phyloP scores from a whole-genome alignment of 2,113 vertebrate species.

The Osmerus eperlanus region DNA sequence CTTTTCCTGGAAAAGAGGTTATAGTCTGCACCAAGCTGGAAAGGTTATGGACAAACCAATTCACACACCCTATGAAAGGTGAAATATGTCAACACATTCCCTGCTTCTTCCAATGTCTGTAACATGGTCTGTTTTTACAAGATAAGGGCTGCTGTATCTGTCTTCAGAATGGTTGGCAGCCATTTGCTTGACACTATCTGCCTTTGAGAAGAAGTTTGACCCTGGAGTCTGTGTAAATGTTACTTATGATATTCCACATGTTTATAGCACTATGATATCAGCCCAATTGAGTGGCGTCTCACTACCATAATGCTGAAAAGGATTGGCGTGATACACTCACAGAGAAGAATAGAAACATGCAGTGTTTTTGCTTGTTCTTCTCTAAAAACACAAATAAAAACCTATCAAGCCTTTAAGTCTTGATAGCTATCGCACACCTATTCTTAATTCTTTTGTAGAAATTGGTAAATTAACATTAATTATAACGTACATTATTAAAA shows the following conservation, averaged over 20 bases:
- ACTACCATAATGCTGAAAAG: background rate
- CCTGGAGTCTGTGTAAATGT: background rate
- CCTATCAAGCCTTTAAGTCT: too few species aligned
- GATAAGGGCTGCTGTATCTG: slow-evolving; percentile 10
- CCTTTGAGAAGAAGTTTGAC: background rate
- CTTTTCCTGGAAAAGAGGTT: background rate
- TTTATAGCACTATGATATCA: background rate
- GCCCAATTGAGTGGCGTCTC: background rate
- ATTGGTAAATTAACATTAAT: too few species aligned
- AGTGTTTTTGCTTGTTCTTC: too few species aligned
- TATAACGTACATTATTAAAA: too few species aligned
- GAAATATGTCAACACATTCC: slow-evolving; percentile 14
- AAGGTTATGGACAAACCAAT: background rate
- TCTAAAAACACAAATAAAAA: too few species aligned
- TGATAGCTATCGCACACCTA: too few species aligned
- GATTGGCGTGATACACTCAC: background rate
- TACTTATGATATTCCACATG: background rate
- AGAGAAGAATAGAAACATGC: too few species aligned
- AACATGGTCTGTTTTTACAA: slow-evolving; percentile 13
- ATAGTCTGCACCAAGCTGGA: background rate
- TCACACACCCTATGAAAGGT: slow-evolving; percentile 13
- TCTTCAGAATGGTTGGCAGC: slow-evolving; percentile 10
- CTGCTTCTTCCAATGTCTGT: background rate
- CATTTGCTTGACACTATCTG: background rate
- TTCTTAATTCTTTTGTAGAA: too few species aligned